Evolutionary conservation across 30 jellyfish, hydroid and myxozoan genomes (phyloP).

Genomic region (Hydractinia echinata): DNA sequence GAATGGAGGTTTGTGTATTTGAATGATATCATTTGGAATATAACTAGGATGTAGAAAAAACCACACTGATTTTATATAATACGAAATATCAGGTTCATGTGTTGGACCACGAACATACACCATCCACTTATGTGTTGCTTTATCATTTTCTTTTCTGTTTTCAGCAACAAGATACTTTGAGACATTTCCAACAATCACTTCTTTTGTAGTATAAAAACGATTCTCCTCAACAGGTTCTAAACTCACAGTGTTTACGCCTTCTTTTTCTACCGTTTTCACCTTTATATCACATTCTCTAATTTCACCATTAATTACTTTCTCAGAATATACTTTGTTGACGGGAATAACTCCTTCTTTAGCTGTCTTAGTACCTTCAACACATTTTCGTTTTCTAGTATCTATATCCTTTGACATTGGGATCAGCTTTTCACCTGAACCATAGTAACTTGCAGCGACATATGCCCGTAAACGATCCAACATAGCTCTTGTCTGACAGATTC

Average conservation of each 20-base stretch:
- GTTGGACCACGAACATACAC: slow-evolving; percentile 90
- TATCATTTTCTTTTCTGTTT: slow-evolving; percentile 75
- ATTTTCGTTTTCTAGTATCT: slow-evolving; percentile 18
- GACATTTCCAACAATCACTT: slow-evolving; percentile 77
- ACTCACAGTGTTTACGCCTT: neutral
- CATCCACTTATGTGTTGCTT: slow-evolving; percentile 96
- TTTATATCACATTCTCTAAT: neutral
- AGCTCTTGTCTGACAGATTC: slow-evolving; percentile 58
- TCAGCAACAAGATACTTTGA: slow-evolving; percentile 82
- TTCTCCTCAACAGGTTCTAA: slow-evolving; percentile 10
- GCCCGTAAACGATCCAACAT: slow-evolving; percentile 82
- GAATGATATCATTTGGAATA: slow-evolving; percentile 92
- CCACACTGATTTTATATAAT: slow-evolving; percentile 63
- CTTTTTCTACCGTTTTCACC: neutral
- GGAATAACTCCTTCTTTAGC: neutral
- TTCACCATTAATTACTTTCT: neutral
- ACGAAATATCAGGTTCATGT: slow-evolving; percentile 51
- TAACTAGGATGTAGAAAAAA: slow-evolving; percentile 94
- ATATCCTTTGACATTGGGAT: slow-evolving; percentile 30
- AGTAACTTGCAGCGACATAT: slow-evolving; percentile 76
- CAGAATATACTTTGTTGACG: neutral
- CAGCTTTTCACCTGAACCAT: slow-evolving; percentile 61
- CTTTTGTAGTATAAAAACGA: slow-evolving; percentile 63
- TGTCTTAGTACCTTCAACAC: slow-evolving; percentile 6
- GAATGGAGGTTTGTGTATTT: slow-evolving; percentile 76